A percentile compares a stretch with the other conserved stretches of the same genome.
Evolutionary conservation across 1,140 invertebrate genomes (phyloP).

Genomic region (Calycopis cecrops): DNA sequence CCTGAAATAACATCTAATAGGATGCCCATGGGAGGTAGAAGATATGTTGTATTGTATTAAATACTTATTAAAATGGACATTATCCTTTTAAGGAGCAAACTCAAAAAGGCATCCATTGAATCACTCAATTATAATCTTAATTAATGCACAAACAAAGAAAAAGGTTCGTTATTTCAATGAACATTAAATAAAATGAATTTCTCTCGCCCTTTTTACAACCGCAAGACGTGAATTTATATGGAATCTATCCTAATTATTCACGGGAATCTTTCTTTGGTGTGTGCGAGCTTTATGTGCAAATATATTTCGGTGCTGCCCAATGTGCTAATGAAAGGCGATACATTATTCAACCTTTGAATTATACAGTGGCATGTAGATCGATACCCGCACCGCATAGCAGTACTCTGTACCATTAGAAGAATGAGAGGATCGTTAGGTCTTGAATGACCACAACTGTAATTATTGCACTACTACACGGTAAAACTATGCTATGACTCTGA

Average conservation of each 20-base stretch:
- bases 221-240: slow-evolving; percentile 11
- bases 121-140: too few species aligned
- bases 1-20: too few species aligned
- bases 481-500: not conserved
- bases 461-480: slow-evolving; percentile 23
- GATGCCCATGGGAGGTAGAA: too few species aligned
- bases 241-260: slow-evolving; percentile 53
- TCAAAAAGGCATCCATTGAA: too few species aligned
- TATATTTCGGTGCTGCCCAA: slow-evolving; percentile 65
- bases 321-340: slow-evolving; percentile 74
- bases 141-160: too few species aligned
- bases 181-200: too few species aligned
- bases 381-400: slow-evolving; percentile 69
- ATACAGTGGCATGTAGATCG: slow-evolving; percentile 73
- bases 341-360: slow-evolving; percentile 73
- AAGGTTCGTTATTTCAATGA: too few species aligned
- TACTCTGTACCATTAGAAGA: slow-evolving; percentile 55
- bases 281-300: slow-evolving; percentile 71
- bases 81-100: too few species aligned
- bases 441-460: slow-evolving; percentile 39
- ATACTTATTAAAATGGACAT: too few species aligned
- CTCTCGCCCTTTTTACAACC: not conserved
- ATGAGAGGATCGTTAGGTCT: slow-evolving; percentile 39
- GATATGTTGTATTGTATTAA: too few species aligned
- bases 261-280: slow-evolving; percentile 56